phyloP scores from a whole-genome alignment of 2,888 invertebrate genomes.

The Cephus spinipes region DNA sequence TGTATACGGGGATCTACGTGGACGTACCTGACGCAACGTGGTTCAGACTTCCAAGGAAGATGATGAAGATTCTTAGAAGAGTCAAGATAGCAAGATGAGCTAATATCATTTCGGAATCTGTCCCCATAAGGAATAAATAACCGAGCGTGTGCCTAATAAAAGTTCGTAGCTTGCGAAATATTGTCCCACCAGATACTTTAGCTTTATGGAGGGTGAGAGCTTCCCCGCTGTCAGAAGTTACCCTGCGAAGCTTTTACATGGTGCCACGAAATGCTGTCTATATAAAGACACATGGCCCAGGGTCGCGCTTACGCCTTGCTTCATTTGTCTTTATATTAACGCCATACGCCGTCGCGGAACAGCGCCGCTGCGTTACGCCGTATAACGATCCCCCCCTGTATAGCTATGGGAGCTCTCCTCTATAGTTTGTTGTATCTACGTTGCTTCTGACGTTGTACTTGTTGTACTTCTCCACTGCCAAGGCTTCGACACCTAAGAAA shows the following conservation, averaged over 20 bases:
- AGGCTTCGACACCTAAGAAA: not conserved
- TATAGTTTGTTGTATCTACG: not conserved
- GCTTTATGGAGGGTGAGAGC: not conserved
- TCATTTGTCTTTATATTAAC: slow-evolving; percentile 63
- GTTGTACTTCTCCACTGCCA: not conserved
- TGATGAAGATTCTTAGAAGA: not conserved
- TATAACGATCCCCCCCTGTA: not conserved
- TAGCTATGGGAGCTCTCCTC: not conserved
- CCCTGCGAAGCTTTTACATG: slow-evolving; percentile 29
- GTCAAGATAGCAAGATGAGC: not conserved
- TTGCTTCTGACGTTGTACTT: not conserved
- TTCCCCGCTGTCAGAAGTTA: slow-evolving; percentile 33
- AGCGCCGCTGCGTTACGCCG: not conserved
- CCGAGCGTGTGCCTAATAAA: slow-evolving; percentile 52
- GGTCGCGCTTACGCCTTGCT: slow-evolving; percentile 42
- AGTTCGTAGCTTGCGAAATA: slow-evolving; percentile 40
- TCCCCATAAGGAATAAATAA: slow-evolving; percentile 53
- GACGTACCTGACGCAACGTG: not conserved
- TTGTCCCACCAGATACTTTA: slow-evolving; percentile 31
- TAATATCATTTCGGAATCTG: slow-evolving; percentile 53
- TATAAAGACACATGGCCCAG: slow-evolving; percentile 58
- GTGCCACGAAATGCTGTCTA: slow-evolving; percentile 45
- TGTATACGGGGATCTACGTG: not conserved
- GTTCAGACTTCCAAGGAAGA: not conserved
- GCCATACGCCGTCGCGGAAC: slow-evolving; percentile 23